Conservation (phyloP, 2,888 invertebrate species). For the Stenoptilia bipunctidactyla region DNA sequence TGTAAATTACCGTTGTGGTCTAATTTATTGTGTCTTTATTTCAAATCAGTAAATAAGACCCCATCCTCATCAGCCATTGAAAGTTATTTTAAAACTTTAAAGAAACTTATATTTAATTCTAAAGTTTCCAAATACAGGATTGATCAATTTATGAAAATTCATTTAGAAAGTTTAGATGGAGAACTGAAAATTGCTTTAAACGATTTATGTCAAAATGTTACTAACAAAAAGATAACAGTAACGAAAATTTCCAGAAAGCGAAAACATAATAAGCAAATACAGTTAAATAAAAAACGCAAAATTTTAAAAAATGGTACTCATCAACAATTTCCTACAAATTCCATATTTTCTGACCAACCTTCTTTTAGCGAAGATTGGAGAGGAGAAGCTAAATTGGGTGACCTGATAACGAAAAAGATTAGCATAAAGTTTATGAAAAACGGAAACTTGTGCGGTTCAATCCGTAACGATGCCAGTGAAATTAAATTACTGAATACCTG, state of each 20-base stretch:
- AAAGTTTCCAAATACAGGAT: conserved; percentile 2
- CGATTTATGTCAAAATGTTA: conserved; percentile 1
- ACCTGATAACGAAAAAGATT: neutral
- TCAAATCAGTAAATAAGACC: conserved; percentile 4
- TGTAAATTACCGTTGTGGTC: conserved; percentile 4
- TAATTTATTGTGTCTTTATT: too few species aligned
- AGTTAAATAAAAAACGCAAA: conserved; percentile 1
- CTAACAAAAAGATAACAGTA: conserved; percentile 2
- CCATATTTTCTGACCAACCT: conserved; percentile 4
- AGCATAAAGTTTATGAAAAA: neutral
- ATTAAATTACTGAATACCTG: conserved; percentile 4
- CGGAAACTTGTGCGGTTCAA: conserved; percentile 2
- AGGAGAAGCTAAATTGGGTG: neutral
- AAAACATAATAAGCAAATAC: conserved; percentile 1
- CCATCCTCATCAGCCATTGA: conserved; percentile 4
- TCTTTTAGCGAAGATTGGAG: conserved; percentile 3
- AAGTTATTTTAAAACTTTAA: too few species aligned
- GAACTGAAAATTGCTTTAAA: conserved; percentile 4
- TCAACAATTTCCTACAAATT: conserved; percentile 3
- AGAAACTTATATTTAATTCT: too few species aligned
- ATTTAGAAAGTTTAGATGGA: too few species aligned
- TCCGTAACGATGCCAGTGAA: neutral
- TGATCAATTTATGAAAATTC: too few species aligned
- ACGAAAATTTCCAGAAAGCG: conserved; percentile 3
- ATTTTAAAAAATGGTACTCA: conserved; percentile 1